phyloP scores from a whole-genome alignment of 2,888 invertebrate species.

The Incurvaria masculella region DNA sequence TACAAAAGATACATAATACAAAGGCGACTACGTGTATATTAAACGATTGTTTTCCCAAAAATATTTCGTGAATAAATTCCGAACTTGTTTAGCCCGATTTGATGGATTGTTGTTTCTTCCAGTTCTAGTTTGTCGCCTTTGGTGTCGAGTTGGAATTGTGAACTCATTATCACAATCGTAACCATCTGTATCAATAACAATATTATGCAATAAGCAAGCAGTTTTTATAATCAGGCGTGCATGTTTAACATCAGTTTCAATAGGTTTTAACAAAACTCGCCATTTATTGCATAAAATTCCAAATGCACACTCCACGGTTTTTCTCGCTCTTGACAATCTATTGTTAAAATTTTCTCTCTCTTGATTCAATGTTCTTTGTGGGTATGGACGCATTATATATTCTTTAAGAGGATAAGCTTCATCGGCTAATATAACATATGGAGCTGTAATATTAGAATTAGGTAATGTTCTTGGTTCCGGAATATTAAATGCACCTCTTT shows the following conservation, averaged over 20 bases:
- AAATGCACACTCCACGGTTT: conserved; percentile 20
- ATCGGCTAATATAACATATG: no score
- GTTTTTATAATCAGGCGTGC: conserved; percentile 17
- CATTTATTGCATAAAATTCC: conserved; percentile 14
- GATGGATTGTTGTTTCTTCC: conserved; percentile 17
- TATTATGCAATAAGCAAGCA: conserved; percentile 18
- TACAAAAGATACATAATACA: conserved; percentile 13
- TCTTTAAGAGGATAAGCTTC: no score
- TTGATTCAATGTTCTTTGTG: conserved; percentile 15
- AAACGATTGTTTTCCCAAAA: conserved; percentile 17
- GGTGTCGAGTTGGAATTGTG: conserved; percentile 13
- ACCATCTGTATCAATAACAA: conserved; percentile 18
- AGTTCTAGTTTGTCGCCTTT: conserved; percentile 18
- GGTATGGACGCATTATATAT: no score
- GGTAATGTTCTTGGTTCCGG: no score
- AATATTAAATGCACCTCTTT: no score
- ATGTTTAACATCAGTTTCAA: conserved; percentile 19
- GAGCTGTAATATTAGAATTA: no score
- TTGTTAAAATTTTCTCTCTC: conserved; percentile 19
- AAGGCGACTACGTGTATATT: conserved; percentile 13
- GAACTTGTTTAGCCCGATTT: conserved; percentile 18
- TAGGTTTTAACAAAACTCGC: conserved; percentile 15
- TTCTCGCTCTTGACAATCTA: conserved; percentile 18
- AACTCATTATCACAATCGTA: conserved; percentile 13
- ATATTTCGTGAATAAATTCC: conserved; percentile 17